These are phyloP conservation scores for Channallabes apus DNA, from an alignment of 2,797 vertebrate species.

Conservation along the genomic window DNA sequence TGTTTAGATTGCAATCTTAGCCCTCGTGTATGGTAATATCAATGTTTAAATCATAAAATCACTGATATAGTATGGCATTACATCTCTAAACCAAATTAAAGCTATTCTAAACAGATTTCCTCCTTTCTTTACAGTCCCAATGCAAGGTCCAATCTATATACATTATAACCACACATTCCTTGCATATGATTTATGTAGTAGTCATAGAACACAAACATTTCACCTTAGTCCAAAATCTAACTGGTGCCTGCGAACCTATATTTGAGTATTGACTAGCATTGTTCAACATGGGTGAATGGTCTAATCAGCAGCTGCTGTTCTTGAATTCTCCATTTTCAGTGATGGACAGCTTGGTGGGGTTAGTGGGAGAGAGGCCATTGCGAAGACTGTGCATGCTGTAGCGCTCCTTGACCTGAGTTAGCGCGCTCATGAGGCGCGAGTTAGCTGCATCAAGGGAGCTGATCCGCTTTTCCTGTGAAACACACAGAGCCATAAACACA, in stretches of 20 bases:
- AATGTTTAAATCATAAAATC: conserved; percentile 56
- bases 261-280: neutral
- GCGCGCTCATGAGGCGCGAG: conserved; percentile 89
- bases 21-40: conserved; percentile 38
- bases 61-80: conserved; percentile 33
- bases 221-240: conserved; percentile 1
- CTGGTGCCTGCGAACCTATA: conserved; percentile 4
- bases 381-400: conserved; percentile 84
- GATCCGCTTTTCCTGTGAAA: conserved; percentile 90
- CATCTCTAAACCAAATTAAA: conserved; percentile 13
- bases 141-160: conserved; percentile 66
- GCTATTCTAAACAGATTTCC: neutral
- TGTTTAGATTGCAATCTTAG: conserved; percentile 43
- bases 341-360: conserved; percentile 96
- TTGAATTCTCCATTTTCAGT: conserved; percentile 99
- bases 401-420: conserved; percentile 96
- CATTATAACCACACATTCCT: conserved; percentile 53
- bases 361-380: conserved; percentile 90
- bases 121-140: conserved; percentile 66
- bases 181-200: conserved; percentile 44
- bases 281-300: neutral
- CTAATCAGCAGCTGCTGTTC: conserved; percentile 91
- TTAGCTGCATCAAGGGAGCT: conserved; percentile 91
- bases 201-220: conserved; percentile 34
- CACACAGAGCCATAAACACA: conserved; percentile 53